Base-by-base conservation (phyloP, 2,113 vertebrate species). In the Machaerirhynchus nigripectus region DNA sequence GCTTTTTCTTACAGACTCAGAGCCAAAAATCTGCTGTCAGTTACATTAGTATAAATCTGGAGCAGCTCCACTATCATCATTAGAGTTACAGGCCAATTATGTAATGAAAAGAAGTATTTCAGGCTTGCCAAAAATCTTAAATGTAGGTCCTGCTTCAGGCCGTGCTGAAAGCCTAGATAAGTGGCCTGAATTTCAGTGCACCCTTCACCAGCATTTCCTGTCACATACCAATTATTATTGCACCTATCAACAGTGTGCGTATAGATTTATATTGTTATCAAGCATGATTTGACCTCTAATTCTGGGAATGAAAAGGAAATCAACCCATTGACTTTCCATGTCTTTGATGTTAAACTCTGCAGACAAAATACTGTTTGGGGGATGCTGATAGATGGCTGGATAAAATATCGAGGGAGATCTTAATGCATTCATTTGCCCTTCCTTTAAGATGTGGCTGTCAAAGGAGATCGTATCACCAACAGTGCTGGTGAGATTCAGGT, bases 1-100 rank as follows among this genome's bases (percentile, higher is more conserved):
- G 90, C 69, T 89, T 96, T 92, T 95, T 94, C 92, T 82, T 95
- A 61, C n/a, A 65, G 80, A 92, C 16, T 90, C 46, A 14, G 73
- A 95, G 95, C 95, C 96, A 96, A 95, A 97, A 93, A 94, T 95
- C 88, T 96, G 88, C 96, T 96, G 92, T 95, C 95, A 93, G 93
- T 95, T 97, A 94, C 57, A 90, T 96, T 93, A 90, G 92, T 84
- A 89, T 84, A 90, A 96, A 96, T 96, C 86, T 96, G 96, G 96
- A 96, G 92, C 95, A 94, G 90, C 95, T 95, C 95, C 95, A 96
- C 90, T 88, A 93, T 93, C 93, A 94, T 97, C 95, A 96, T 95
- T 95, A 93, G 96, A 93, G 90, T 95, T 95, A 93, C 95, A 92
- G 96, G 94, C 94, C 94, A 97, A 97, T 96, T 95, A 96, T 90